Evolutionary conservation across 2,888 invertebrate genomes (phyloP), one percentile per base, ranked within the genome.

Genomic region (Noctua comes): DNA sequence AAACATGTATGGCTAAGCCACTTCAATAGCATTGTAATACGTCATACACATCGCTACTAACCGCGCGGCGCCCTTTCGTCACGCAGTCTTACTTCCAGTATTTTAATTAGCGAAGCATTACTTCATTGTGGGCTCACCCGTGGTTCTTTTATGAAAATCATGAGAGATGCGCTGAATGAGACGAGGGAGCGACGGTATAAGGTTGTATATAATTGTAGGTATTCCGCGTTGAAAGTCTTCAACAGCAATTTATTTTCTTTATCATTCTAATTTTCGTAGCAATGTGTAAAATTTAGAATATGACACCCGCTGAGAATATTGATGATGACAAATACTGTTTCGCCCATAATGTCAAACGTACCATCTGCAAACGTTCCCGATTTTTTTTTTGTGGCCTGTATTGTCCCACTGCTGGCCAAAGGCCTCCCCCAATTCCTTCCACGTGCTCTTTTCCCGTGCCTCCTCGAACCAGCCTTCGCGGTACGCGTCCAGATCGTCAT

Each of bases 71-170:
- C 59, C 18, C 16, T 51, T 73, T 68, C 68, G 27, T 46, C 46
- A 68, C 71, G 21, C 51, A 77, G 75, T 77, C 64, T 65, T 75
- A 57, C 46, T 72, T 65, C 64, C 48, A 81, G 75, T 68, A 83
- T 79, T 82, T 84, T 84, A 86, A 86, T 83, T 81, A 83, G 65
- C 73, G 73, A 70, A 77, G 57, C 68, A 71, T 80, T 24, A 62
- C 79, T 73, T 73, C 66, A 68, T n/a, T 59, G 59, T 73, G 54
- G 48, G 36, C 59, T 54, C 68, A 71, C 2, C 54, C 74, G 74
- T 77, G 83, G 76, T 76, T 73, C 46, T 82, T 62, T 77, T 62
- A 69, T 82, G 76, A 79, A 74, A 36, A 65, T 36, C 54, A 65
- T 72, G 68, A 72, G 62, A 66, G n/a, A 82, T 69, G 51, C 65